Percentiles rank a stretch among this genome's conserved stretches.
phyloP scores from a whole-genome alignment of 2,888 invertebrate genomes.

The Eupeodes luniger region DNA sequence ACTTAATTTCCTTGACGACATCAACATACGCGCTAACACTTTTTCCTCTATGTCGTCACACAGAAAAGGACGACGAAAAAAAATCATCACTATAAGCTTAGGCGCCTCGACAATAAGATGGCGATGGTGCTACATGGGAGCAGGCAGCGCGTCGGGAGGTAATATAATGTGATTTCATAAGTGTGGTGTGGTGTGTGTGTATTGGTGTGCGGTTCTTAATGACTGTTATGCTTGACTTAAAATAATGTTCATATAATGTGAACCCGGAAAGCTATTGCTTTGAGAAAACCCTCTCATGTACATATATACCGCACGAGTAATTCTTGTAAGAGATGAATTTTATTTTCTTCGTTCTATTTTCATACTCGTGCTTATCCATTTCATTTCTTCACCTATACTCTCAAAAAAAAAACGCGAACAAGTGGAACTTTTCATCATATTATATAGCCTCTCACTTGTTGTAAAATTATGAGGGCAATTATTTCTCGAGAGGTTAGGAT shows the following conservation, averaged over 20 bases:
- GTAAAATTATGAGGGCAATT: constrained; percentile 26
- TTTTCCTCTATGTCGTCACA: background rate
- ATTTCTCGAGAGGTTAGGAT: constrained; percentile 6
- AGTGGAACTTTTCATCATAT: constrained; percentile 9
- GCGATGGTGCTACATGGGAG: background rate
- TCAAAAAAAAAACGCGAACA: background rate
- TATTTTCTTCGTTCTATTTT: constrained; percentile 2
- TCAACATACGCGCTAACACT: constrained; percentile 2
- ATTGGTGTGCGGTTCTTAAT: constrained; percentile 35
- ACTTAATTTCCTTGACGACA: constrained; percentile 32
- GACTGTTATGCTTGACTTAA: constrained; percentile 42
- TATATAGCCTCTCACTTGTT: background rate
- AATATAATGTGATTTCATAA: constrained; percentile 43
- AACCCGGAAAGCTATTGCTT: constrained; percentile 33
- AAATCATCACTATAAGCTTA: background rate
- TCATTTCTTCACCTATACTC: constrained; percentile 6
- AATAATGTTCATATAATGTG: constrained; percentile 37
- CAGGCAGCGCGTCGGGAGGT: background rate
- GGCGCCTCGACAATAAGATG: background rate
- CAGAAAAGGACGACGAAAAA: background rate
- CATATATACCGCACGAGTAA: background rate
- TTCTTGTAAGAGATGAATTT: constrained; percentile 8
- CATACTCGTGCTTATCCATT: background rate
- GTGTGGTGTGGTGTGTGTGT: background rate
- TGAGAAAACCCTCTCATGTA: constrained; percentile 3